Evolutionary conservation across 92 coral and sea anemone genomes (phyloP).

Genomic region (Hydrozoanthus gracilis): DNA sequence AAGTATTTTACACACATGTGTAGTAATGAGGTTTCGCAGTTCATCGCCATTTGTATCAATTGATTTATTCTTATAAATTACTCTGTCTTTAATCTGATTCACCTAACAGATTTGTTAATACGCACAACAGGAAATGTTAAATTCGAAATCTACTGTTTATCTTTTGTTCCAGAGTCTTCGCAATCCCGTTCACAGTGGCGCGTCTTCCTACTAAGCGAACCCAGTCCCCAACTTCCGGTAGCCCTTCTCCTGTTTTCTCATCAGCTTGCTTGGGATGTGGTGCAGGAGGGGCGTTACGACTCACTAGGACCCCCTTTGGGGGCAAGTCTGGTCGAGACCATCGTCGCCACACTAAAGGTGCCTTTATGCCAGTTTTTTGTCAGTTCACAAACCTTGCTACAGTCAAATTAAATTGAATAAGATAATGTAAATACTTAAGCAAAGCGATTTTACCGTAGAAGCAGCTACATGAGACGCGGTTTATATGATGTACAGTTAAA

Average conservation of each 20-base stretch:
- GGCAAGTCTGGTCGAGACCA: slow-evolving; percentile 64
- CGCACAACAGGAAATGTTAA: too few relatives aligned
- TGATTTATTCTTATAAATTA: too few relatives aligned
- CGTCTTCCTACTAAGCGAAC: slow-evolving; percentile 81
- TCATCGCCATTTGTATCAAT: too few relatives aligned
- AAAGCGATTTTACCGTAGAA: not conserved
- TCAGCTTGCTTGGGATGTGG: slow-evolving; percentile 96
- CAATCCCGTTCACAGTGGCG: slow-evolving; percentile 89
- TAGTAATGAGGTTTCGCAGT: too few relatives aligned
- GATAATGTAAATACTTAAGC: not conserved
- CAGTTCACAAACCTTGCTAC: not conserved
- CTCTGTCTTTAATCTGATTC: too few relatives aligned
- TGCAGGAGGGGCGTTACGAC: slow-evolving; percentile 70
- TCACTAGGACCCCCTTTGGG: slow-evolving; percentile 63
- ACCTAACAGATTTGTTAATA: too few relatives aligned
- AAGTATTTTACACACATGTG: too few relatives aligned
- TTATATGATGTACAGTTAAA: too few relatives aligned
- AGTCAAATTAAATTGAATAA: not conserved
- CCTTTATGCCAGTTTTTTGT: not conserved
- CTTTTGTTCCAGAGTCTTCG: slow-evolving; percentile 62
- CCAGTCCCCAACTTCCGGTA: slow-evolving; percentile 82
- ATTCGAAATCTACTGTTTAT: not conserved
- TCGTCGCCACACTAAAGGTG: slow-evolving; percentile 83
- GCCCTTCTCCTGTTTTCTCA: slow-evolving; percentile 88
- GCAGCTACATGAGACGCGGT: too few relatives aligned